Evolutionary conservation across 2,113 vertebrate species (phyloP), one percentile per base, ranked within the genome.

Genomic region (Motacilla tschutschensis): DNA sequence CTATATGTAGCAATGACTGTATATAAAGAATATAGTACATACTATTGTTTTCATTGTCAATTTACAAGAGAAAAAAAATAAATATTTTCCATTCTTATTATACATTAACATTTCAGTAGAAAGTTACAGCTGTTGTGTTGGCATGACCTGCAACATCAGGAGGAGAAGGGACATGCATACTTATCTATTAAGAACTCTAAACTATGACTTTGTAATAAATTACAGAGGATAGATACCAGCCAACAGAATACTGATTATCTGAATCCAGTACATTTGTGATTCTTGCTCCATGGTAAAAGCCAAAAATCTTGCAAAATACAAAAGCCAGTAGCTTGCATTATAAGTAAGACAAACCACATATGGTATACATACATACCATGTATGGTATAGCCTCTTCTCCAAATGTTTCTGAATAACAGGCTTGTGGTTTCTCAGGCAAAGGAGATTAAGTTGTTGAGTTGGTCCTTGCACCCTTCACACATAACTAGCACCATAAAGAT

Each of bases 401-500:
- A 55, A 72, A 79, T 29, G 74, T 79, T 54, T 80, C 48, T 55
- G 73, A 60, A 7, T 14, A 88, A 79, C 4, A 92, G 92, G 75
- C 53, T 88, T 54, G 78, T 78, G 71, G 83, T 31, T 93, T 60
- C 95, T 92, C 86, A 95, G 93, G 95, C 90, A 95, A 92, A 94
- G 90, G 93, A 94, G 70, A 92, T 50, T 46, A 90, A 93, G 88
- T 78, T 92, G 84, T 78, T 95, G 81, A 91, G 58, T 47, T 73
- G 82, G 95, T 94, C 96, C 96, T 97, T 95, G 91, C 81, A 94
- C 89, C 76, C 87, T 91, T 96, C 93, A 95, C 88, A 95, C 89
- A 91, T 79, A 95, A 95, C 95, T 97, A 97, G 96, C 97, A 97
- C 97, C 97, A 84, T 94, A 94, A 92, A 94, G 90, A 94, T 90